A percentile compares a stretch with the other conserved stretches of the same genome.
These are phyloP conservation scores for Eupithecia inturbata DNA, from an alignment of 2,888 invertebrate genomes.

Conservation along the genomic window DNA sequence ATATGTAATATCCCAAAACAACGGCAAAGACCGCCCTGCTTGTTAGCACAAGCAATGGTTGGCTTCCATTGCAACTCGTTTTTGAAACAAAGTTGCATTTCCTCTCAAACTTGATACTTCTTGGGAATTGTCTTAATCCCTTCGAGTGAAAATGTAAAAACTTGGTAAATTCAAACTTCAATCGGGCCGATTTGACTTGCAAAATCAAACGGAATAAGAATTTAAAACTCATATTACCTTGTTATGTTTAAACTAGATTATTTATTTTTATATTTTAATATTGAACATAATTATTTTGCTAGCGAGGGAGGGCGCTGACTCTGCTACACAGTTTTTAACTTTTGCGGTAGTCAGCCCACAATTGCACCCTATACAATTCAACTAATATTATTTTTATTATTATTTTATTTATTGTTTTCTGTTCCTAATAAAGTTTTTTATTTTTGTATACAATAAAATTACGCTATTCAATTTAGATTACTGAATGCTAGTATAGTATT, in stretches of 20 bases:
- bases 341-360: no score
- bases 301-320: no score
- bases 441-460: constrained; percentile 42
- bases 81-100: constrained; percentile 55
- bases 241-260: no score
- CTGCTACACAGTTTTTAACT: no score
- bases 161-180: constrained; percentile 54
- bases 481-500: no score
- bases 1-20: background rate
- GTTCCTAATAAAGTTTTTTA: no score
- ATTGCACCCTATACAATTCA: no score
- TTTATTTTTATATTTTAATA: no score
- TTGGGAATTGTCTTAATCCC: constrained; percentile 53
- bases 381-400: no score
- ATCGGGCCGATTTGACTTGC: constrained; percentile 54
- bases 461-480: constrained; percentile 7
- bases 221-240: constrained; percentile 53
- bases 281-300: no score
- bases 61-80: constrained; percentile 47
- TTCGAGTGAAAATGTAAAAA: constrained; percentile 57
- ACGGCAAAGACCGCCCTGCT: constrained; percentile 13
- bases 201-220: constrained; percentile 47
- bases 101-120: constrained; percentile 49
- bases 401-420: no score
- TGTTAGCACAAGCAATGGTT: constrained; percentile 31